A percentile compares a stretch with the other conserved stretches of the same genome.
Conservation (phyloP, 2,888 invertebrate species). For the Podotricha telesiphe region DNA sequence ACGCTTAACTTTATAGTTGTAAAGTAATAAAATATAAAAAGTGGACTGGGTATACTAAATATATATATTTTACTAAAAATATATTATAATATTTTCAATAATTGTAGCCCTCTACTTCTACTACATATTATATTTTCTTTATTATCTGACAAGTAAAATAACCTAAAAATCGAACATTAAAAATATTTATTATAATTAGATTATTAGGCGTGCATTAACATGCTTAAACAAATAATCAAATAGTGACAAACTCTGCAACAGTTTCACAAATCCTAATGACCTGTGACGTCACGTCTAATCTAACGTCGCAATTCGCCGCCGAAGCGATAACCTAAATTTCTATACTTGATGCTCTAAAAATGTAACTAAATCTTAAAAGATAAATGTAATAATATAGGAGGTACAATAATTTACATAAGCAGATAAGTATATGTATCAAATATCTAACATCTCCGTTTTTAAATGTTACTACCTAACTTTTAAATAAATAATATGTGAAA, state of each 20-base stretch:
- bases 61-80: no score
- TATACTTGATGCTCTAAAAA: conserved; percentile 60
- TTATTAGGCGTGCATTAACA: not conserved
- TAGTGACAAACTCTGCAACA: conserved; percentile 46
- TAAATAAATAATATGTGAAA: not conserved
- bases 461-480: not conserved
- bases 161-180: not conserved
- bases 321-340: conserved; percentile 74
- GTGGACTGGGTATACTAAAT: not conserved
- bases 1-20: no score
- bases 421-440: not conserved
- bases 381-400: not conserved
- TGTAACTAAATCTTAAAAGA: conserved; percentile 43
- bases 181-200: not conserved
- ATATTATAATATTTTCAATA: no score
- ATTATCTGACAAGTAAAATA: not conserved
- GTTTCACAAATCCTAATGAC: conserved; percentile 44
- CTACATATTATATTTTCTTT: not conserved
- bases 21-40: not conserved
- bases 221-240: conserved; percentile 27
- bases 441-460: not conserved
- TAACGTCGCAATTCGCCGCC: conserved; percentile 66
- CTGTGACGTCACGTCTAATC: conserved; percentile 66
- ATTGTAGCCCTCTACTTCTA: no score
- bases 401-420: not conserved